phyloP scores from a whole-genome alignment of 2,113 vertebrate genomes.

The Desmodus rotundus region DNA sequence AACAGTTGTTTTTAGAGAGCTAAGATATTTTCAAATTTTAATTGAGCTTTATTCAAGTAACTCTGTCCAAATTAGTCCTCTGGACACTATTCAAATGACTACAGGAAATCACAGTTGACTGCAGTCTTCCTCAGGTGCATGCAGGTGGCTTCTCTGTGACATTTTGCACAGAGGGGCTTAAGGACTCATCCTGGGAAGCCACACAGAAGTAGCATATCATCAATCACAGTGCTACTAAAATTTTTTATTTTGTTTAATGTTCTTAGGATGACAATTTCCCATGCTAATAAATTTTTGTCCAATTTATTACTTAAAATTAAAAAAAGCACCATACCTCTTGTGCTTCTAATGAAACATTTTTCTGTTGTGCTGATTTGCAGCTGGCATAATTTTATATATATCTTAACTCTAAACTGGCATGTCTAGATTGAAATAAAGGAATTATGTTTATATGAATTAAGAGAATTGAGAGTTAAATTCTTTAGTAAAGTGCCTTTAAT shows the following conservation, averaged over 20 bases:
- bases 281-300: not conserved
- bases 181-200: accelerated
- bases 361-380: not conserved
- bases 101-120: not conserved
- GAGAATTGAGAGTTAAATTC: not conserved
- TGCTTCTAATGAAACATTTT: not conserved
- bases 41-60: not conserved
- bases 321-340: not conserved
- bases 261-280: not conserved
- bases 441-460: not conserved
- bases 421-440: not conserved
- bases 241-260: not conserved
- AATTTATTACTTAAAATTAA: not conserved
- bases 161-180: too few relatives aligned
- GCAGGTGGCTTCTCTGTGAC: not conserved
- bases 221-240: not conserved
- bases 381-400: not conserved
- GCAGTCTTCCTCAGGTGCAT: too few relatives aligned
- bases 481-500: not conserved
- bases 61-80: not conserved
- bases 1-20: not conserved
- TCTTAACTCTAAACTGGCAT: not conserved
- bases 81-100: not conserved
- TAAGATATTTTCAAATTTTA: not conserved
- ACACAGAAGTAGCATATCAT: not conserved